phyloP scores from a whole-genome alignment of 2,888 invertebrate species.

The Pomacea canaliculata region DNA sequence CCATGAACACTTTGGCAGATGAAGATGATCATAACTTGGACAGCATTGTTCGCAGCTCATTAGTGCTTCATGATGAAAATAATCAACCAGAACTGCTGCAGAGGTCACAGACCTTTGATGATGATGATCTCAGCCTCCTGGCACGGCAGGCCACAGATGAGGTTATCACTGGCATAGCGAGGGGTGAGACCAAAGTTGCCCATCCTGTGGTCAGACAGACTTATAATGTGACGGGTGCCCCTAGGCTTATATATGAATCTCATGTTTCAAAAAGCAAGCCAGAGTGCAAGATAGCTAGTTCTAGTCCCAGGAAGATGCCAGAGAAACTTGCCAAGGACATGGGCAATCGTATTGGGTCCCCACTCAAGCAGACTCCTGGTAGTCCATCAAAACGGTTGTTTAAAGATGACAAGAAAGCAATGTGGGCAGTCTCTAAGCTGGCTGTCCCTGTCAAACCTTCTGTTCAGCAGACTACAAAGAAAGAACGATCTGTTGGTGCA shows the following conservation, averaged over 20 bases:
- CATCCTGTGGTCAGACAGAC: conserved; percentile 19
- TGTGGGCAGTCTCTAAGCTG: conserved; percentile 47
- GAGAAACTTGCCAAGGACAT: conserved; percentile 59
- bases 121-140: conserved; percentile 46
- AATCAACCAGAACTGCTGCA: conserved; percentile 48
- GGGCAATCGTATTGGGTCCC: conserved; percentile 55
- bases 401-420: conserved; percentile 56
- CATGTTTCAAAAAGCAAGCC: background rate
- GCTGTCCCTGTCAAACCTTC: conserved; percentile 49
- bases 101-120: conserved; percentile 57
- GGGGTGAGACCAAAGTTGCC: conserved; percentile 6
- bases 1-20: conserved; percentile 55
- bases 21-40: conserved; percentile 58
- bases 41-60: conserved; percentile 54
- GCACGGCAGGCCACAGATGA: conserved; percentile 25
- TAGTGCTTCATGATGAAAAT: conserved; percentile 51
- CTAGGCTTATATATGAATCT: background rate
- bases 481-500: conserved; percentile 27
- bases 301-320: conserved; percentile 58
- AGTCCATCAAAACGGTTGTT: conserved; percentile 55
- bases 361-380: conserved; percentile 48
- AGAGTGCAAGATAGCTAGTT: conserved; percentile 27
- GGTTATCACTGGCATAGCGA: conserved; percentile 18
- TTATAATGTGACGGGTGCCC: background rate
- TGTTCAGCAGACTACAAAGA: conserved; percentile 32